Conservation (phyloP, 35 echinoderm and acorn worm species). For the Ophioderma brevispina region DNA sequence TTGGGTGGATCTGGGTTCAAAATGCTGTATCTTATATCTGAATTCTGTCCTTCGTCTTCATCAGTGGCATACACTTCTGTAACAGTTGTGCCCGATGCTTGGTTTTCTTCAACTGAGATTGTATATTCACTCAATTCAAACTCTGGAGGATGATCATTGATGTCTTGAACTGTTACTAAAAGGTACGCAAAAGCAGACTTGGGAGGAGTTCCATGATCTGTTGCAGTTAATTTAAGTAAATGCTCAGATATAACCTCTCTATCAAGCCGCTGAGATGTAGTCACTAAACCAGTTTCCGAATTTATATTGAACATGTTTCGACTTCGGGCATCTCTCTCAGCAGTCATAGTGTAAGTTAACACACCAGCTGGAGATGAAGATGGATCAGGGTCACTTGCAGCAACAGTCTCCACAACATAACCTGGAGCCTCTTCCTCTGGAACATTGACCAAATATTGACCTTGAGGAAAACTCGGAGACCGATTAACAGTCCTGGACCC, state of each 20-base stretch:
- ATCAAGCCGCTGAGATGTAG: slow-evolving; percentile 69
- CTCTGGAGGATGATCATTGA: slow-evolving; percentile 84
- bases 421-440: slow-evolving; percentile 82
- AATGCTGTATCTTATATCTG: slow-evolving; percentile 81
- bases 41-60: slow-evolving; percentile 69
- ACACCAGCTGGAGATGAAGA: slow-evolving; percentile 62
- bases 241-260: slow-evolving; percentile 77
- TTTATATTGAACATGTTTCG: slow-evolving; percentile 85
- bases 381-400: slow-evolving; percentile 73
- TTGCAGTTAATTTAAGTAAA: slow-evolving; percentile 71
- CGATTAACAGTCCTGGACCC: slow-evolving; percentile 48
- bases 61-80: slow-evolving; percentile 76
- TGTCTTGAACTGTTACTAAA: slow-evolving; percentile 69
- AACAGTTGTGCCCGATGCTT: slow-evolving; percentile 52
- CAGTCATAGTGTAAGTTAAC: slow-evolving; percentile 72
- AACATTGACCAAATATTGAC: slow-evolving; percentile 43
- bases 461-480: slow-evolving; percentile 58
- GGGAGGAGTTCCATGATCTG: slow-evolving; percentile 68
- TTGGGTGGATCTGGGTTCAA: slow-evolving; percentile 84
- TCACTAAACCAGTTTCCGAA: slow-evolving; percentile 68
- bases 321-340: slow-evolving; percentile 88
- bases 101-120: slow-evolving; percentile 59
- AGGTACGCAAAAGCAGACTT: slow-evolving; percentile 46
- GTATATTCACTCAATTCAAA: slow-evolving; percentile 88
- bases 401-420: slow-evolving; percentile 84